phyloP scores from a whole-genome alignment of 2,888 invertebrate genomes.

The Pseudolycoriella hygida region DNA sequence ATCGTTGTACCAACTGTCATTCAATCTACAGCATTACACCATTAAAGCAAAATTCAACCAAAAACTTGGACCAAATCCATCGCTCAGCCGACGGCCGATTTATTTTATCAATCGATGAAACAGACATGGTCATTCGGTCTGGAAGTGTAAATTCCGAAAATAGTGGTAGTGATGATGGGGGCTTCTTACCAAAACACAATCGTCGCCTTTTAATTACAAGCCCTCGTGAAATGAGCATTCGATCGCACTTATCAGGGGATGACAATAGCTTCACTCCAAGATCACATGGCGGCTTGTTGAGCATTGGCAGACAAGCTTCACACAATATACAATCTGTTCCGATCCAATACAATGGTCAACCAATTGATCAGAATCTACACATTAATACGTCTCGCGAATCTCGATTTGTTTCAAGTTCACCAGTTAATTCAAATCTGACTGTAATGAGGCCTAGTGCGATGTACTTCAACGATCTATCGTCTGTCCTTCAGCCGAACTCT shows the following conservation, averaged over 20 bases:
- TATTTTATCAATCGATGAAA: constrained; percentile 34
- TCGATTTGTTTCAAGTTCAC: constrained; percentile 45
- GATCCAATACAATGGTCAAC: constrained; percentile 20
- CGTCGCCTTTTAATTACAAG: constrained; percentile 42
- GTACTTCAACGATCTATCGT: constrained; percentile 75
- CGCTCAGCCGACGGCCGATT: constrained; percentile 60
- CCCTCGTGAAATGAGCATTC: constrained; percentile 47
- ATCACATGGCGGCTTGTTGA: constrained; percentile 30
- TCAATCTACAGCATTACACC: constrained; percentile 27
- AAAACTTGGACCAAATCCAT: constrained; percentile 46
- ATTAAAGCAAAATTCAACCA: constrained; percentile 23
- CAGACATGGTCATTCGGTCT: constrained; percentile 21
- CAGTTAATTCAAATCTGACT: constrained; percentile 38
- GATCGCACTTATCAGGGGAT: constrained; percentile 32
- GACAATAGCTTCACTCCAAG: neutral
- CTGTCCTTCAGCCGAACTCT: constrained; percentile 64
- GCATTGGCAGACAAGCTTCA: constrained; percentile 3
- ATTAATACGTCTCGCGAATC: constrained; percentile 29
- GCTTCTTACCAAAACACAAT: constrained; percentile 50
- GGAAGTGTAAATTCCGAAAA: constrained; percentile 30
- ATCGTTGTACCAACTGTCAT: constrained; percentile 41
- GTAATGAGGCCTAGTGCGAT: constrained; percentile 33
- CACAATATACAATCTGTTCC: constrained; percentile 15
- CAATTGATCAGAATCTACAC: constrained; percentile 19
- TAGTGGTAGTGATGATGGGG: constrained; percentile 70